Conservation (phyloP, 2,113 vertebrate species). For the Melanotaenia duboulayi region DNA sequence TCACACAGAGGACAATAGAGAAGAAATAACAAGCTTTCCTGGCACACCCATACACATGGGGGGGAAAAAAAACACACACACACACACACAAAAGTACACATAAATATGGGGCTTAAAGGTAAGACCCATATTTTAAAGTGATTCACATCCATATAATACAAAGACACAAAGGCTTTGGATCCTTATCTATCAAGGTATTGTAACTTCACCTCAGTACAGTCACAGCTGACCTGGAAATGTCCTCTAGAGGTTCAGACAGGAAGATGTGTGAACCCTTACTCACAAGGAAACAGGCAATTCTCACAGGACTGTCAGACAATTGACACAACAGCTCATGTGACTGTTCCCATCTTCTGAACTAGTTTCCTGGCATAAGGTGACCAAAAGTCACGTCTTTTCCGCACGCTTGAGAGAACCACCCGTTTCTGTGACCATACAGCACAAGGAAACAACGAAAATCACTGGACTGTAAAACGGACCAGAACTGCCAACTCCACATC, state of each 20-base stretch:
- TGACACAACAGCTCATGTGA: constrained; percentile 23
- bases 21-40: constrained; percentile 44
- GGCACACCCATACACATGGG: constrained; percentile 54
- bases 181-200: constrained; percentile 44
- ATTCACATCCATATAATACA: constrained; percentile 31
- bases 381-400: constrained; percentile 34
- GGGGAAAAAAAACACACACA: background rate
- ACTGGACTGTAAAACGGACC: constrained; percentile 53
- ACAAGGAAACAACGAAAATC: constrained; percentile 53
- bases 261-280: constrained; percentile 19
- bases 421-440: constrained; percentile 40
- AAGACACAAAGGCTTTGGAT: constrained; percentile 47
- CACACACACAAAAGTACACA: background rate
- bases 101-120: constrained; percentile 1
- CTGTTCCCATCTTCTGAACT: constrained; percentile 35
- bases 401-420: constrained; percentile 49
- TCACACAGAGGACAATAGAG: constrained; percentile 41
- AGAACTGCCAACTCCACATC: constrained; percentile 39
- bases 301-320: constrained; percentile 31
- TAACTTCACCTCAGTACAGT: constrained; percentile 22
- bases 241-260: constrained; percentile 22
- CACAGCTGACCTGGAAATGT: constrained; percentile 45
- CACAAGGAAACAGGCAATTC: constrained; percentile 8
- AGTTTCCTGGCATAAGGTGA: constrained; percentile 39
- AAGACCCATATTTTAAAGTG: constrained; percentile 1